phyloP scores from a whole-genome alignment of 35 echinoderm and acorn worm species.

The Eucidaris tribuloides region DNA sequence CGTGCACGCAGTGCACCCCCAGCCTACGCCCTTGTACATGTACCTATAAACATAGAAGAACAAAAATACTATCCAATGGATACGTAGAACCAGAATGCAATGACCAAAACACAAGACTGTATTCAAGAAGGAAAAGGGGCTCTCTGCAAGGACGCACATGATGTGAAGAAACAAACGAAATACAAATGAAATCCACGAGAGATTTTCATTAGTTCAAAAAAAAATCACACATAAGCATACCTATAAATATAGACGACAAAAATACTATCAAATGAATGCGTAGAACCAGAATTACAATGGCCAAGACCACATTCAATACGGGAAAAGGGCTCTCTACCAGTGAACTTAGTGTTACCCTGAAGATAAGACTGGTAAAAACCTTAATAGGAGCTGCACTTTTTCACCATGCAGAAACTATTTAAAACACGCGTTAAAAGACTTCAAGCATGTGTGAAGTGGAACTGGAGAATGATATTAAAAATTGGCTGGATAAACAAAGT shows the following conservation, averaged over 20 bases:
- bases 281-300: not conserved
- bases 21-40: too few relatives aligned
- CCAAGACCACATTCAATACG: not conserved
- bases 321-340: too few relatives aligned
- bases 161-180: not conserved
- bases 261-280: not conserved
- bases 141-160: not conserved
- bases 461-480: too few relatives aligned
- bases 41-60: not conserved
- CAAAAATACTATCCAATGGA: not conserved
- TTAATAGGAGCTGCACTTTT: too few relatives aligned
- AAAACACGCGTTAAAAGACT: too few relatives aligned
- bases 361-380: too few relatives aligned
- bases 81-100: too few relatives aligned
- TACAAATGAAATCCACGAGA: not conserved
- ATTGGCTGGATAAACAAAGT: too few relatives aligned
- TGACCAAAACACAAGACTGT: not conserved
- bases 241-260: not conserved
- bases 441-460: too few relatives aligned
- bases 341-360: too few relatives aligned
- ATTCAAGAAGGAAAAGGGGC: not conserved
- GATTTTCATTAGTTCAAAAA: not conserved
- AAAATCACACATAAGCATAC: not conserved
- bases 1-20: too few relatives aligned
- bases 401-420: too few relatives aligned